Base-by-base conservation (phyloP, 2,113 vertebrate genomes). In the Pantherophis guttatus region DNA sequence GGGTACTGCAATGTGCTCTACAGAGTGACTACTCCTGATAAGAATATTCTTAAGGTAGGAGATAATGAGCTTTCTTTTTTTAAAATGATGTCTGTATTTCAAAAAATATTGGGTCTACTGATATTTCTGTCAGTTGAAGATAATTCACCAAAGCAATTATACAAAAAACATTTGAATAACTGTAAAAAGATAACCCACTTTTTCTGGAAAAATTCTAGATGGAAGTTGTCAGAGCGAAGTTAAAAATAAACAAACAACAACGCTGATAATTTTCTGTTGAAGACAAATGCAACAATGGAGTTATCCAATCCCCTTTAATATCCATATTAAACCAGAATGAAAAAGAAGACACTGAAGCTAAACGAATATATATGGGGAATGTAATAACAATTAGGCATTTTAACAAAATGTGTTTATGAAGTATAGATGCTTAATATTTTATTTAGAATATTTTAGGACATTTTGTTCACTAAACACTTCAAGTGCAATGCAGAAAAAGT, bases 41-140 rank as follows among this genome's bases (percentile, higher is more conserved):
- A 97, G 96, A 95, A 93, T 24, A 0, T 93, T 94, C 65, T 48
- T 96, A 97, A 98, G 98, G 98, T 99, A 98, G 98, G 99, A 98
- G 52, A 93, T 94, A 94, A 89, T 86, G 94, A 9, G 7, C n/a
- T 89, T 94, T 94, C n/a, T 95, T 95, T 95, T 93, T 94, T 88
- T 95, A 93, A 81, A 54, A 93, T 75, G 0, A 62, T 87, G 58
- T 3, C 57, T 21, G 59, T 97, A 53, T 96, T 95, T 53, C 88
- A 94, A 91, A 91, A 93, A 65, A 92, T 10, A 0, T 0, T 48
- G 3, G 17, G 90, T 33, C 88, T 95, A 94, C 75, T 52, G 62
- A 91, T 15, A 10, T 0, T 19, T 23, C 9, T 21, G 17, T 55
- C 93, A 65, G 70, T 86, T 53, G 52, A 53, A 88, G 94, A 95